Evolutionary conservation across 2,888 invertebrate genomes (phyloP).

Genomic region (Trichogramma dendrolimi): DNA sequence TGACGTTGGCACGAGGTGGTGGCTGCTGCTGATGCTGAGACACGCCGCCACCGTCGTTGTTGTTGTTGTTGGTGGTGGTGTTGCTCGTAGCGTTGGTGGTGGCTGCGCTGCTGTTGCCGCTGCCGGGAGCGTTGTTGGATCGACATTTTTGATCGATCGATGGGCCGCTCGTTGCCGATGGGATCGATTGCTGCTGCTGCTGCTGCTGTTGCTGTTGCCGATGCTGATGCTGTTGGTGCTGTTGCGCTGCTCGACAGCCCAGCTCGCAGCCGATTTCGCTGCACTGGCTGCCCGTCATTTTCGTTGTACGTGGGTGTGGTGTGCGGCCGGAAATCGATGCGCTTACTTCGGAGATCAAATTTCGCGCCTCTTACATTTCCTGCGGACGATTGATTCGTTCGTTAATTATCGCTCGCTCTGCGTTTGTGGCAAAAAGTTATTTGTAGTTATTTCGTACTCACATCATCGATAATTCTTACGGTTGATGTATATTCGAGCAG

Average conservation of each 20-base stretch:
- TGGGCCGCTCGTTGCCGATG: too few species aligned
- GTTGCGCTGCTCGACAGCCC: not conserved
- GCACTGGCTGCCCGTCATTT: slow-evolving; percentile 43
- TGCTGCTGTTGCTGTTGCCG: not conserved
- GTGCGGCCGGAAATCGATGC: not conserved
- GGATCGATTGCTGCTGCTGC: not conserved
- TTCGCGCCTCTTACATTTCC: too few species aligned
- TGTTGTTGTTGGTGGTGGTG: not conserved
- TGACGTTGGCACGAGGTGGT: slow-evolving; percentile 23
- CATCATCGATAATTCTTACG: too few species aligned
- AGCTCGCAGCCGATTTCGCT: slow-evolving; percentile 12
- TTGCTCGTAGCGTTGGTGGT: not conserved
- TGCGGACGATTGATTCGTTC: too few species aligned
- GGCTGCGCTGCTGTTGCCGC: not conserved
- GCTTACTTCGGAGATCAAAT: too few species aligned
- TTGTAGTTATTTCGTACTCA: too few species aligned
- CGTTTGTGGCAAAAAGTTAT: too few species aligned
- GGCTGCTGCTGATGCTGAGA: not conserved
- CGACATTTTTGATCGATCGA: too few species aligned
- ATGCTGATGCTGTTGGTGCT: not conserved
- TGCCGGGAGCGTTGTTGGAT: too few species aligned
- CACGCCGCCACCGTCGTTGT: not conserved
- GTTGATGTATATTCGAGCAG: too few species aligned
- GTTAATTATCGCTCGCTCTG: too few species aligned
- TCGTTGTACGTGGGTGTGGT: not conserved